phyloP scores from a whole-genome alignment of 2,888 invertebrate genomes.

The Andrena flavipes region DNA sequence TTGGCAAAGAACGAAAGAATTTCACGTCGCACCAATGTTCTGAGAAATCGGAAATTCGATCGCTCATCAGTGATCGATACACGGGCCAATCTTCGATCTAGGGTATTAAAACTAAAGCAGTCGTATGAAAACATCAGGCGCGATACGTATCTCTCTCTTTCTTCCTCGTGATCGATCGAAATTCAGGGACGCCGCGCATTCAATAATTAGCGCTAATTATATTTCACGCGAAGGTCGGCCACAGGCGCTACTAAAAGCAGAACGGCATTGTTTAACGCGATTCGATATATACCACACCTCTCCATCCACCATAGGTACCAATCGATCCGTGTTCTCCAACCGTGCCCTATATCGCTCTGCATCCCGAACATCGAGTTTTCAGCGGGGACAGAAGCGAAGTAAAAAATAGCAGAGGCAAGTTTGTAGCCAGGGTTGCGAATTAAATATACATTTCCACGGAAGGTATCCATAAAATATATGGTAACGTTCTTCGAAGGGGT shows the following conservation, averaged over 20 bases:
- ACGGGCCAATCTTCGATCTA: not conserved
- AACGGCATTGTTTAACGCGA: slow-evolving; percentile 44
- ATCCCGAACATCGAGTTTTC: slow-evolving; percentile 1
- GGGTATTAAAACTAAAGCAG: slow-evolving; percentile 51
- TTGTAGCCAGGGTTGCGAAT: no score
- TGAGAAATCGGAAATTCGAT: slow-evolving; percentile 5
- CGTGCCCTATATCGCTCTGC: slow-evolving; percentile 59
- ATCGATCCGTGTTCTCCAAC: slow-evolving; percentile 62
- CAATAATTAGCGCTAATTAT: slow-evolving; percentile 68
- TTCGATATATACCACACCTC: slow-evolving; percentile 32
- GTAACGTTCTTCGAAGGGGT: no score
- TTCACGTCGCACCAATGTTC: not conserved
- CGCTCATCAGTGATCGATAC: slow-evolving; percentile 33
- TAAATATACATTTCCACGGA: no score
- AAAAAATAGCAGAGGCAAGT: not conserved
- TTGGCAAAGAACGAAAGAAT: not conserved
- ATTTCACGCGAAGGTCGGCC: slow-evolving; percentile 59
- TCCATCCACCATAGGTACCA: slow-evolving; percentile 18
- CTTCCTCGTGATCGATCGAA: slow-evolving; percentile 48
- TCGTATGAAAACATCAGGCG: slow-evolving; percentile 25
- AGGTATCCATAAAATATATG: no score
- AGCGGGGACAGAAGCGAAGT: slow-evolving; percentile 10
- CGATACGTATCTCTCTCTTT: not conserved
- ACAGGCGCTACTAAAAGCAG: slow-evolving; percentile 36
- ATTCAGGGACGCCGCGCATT: slow-evolving; percentile 60